Evolutionary conservation across 2,797 vertebrate species (phyloP).

Genomic region (Channallabes apus): DNA sequence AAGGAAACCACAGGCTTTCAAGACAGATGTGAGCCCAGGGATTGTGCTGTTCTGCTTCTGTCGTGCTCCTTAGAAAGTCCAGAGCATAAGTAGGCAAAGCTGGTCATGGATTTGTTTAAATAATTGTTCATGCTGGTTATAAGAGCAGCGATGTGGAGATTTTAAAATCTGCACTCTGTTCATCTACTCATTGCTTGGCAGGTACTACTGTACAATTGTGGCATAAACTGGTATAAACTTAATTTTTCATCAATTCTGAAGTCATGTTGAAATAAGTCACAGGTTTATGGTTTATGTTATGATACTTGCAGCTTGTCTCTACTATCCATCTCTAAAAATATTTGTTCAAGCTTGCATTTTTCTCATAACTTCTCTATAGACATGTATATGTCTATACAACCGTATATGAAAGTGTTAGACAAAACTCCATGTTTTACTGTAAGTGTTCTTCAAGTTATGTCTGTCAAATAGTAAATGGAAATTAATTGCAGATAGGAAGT

Average conservation of each 20-base stretch:
- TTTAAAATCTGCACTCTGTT: not conserved
- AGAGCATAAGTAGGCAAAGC: not conserved
- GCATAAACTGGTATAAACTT: no score
- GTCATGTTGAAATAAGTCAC: no score
- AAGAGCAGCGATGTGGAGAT: not conserved
- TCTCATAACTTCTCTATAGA: not conserved
- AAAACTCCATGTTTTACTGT: not conserved
- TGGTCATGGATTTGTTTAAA: not conserved
- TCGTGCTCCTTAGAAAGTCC: not conserved
- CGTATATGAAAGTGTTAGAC: not conserved
- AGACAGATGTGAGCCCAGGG: not conserved
- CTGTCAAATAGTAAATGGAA: not conserved
- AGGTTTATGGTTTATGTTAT: no score
- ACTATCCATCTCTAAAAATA: no score
- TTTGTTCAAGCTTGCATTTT: not conserved
- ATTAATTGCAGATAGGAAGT: not conserved
- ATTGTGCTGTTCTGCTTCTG: constrained; percentile 4
- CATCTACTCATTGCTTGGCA: not conserved
- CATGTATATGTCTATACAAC: not conserved
- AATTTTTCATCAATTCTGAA: no score
- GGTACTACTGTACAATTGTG: not conserved
- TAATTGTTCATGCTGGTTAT: not conserved
- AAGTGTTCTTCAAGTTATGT: not conserved
- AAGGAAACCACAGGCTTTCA: not conserved
- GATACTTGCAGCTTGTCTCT: no score